Evolutionary conservation across 1,140 invertebrate genomes (phyloP).

Genomic region (Stegodyphus dumicola): DNA sequence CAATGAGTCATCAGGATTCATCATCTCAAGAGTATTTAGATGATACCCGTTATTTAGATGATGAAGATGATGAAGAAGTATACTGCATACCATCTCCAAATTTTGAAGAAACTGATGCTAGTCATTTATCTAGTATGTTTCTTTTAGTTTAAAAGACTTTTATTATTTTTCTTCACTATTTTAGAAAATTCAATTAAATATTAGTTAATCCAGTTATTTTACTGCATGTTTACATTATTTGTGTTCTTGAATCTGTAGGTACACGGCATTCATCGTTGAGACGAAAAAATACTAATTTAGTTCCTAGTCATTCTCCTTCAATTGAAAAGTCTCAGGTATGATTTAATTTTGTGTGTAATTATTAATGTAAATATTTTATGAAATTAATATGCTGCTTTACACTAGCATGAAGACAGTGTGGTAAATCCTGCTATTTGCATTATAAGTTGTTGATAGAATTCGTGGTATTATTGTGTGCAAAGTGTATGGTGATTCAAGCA

Average conservation of each 20-base stretch:
- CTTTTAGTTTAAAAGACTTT: neutral
- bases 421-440: too few species aligned
- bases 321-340: constrained; percentile 70
- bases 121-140: constrained; percentile 26
- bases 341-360: neutral
- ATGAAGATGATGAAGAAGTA: constrained; percentile 63
- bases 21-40: constrained; percentile 72
- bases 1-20: constrained; percentile 73
- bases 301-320: constrained; percentile 69
- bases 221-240: neutral
- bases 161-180: neutral
- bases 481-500: neutral
- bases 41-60: constrained; percentile 66
- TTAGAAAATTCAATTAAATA: neutral
- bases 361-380: too few species aligned
- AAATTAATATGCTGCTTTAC: too few species aligned
- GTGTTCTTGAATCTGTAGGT: constrained; percentile 64
- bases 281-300: constrained; percentile 70
- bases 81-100: constrained; percentile 60
- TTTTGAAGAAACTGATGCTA: constrained; percentile 54
- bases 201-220: neutral
- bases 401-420: too few species aligned
- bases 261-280: constrained; percentile 73
- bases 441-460: neutral
- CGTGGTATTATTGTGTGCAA: neutral